Percentiles rank a stretch among this genome's conserved stretches.
Conservation (phyloP, 2,113 vertebrate species). For the Progne subis region DNA sequence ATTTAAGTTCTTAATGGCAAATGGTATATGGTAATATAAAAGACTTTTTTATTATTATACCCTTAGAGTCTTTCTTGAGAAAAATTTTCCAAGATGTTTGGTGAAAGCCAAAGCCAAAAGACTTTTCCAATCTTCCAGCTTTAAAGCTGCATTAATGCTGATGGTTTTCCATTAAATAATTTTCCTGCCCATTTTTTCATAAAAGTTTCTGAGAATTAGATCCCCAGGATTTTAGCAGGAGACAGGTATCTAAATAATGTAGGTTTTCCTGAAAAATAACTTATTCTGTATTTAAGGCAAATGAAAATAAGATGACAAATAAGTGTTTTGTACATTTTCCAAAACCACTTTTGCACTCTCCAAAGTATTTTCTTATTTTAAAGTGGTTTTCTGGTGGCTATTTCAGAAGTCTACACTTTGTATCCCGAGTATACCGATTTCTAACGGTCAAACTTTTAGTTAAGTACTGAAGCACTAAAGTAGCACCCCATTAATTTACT, state of each 20-base stretch:
- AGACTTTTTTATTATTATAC: background rate
- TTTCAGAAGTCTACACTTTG: background rate
- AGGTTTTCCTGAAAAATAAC: background rate
- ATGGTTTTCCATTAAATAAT: background rate
- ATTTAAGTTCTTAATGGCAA: background rate
- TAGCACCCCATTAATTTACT: background rate
- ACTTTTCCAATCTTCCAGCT: background rate
- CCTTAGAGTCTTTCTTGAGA: background rate
- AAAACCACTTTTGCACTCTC: background rate
- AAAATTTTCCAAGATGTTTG: background rate
- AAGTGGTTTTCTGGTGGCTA: background rate
- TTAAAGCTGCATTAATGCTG: background rate
- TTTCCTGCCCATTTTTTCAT: background rate
- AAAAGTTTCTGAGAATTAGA: background rate
- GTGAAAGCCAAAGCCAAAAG: background rate
- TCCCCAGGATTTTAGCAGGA: background rate
- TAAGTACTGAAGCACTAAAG: background rate
- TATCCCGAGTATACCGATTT: background rate
- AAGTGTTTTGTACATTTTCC: background rate
- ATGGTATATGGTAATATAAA: background rate
- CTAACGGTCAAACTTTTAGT: background rate
- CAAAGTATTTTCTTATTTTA: background rate
- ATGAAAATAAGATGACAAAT: background rate
- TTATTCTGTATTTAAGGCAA: background rate
- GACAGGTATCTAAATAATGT: background rate